phyloP scores from a whole-genome alignment of 1,140 invertebrate genomes.

The Pectinophora gossypiella region DNA sequence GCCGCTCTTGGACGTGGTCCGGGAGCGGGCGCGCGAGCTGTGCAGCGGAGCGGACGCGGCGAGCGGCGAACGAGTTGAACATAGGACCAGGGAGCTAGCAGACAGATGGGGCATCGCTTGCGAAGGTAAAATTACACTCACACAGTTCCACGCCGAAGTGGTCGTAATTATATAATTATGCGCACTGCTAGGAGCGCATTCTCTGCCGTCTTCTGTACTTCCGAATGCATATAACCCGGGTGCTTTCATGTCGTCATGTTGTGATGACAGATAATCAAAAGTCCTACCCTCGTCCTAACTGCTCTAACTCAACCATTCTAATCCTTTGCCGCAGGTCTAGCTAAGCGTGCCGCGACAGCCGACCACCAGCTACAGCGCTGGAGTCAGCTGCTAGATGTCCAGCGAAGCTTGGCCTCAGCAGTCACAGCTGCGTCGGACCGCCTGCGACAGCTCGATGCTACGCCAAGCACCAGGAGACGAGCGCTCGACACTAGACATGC shows the following conservation, averaged over 20 bases:
- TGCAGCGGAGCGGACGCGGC: conserved; percentile 65
- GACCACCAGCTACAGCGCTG: conserved; percentile 88
- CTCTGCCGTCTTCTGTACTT: too few species aligned
- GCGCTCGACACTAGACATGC: conserved; percentile 82
- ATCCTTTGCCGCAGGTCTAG: too few species aligned
- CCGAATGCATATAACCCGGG: too few species aligned
- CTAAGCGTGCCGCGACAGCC: conserved; percentile 83
- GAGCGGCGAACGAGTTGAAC: conserved; percentile 60
- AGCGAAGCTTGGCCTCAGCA: conserved; percentile 76
- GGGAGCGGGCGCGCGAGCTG: conserved; percentile 68
- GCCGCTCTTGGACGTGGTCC: conserved; percentile 70
- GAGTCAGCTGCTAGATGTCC: conserved; percentile 76
- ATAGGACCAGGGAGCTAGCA: conserved; percentile 75
- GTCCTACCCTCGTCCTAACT: too few species aligned
- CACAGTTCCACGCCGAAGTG: too few species aligned
- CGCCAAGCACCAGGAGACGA: conserved; percentile 83
- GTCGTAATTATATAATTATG: too few species aligned
- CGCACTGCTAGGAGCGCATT: too few species aligned
- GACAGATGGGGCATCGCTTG: conserved; percentile 86
- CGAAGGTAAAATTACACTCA: conserved; percentile 80
- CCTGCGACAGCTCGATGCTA: conserved; percentile 83
- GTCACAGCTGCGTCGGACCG: conserved; percentile 79
- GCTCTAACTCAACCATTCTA: too few species aligned
- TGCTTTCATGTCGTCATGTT: too few species aligned
- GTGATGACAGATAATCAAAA: too few species aligned